Evolutionary conservation across 2,888 invertebrate genomes (phyloP), one percentile per base, ranked within the genome.

Genomic region (Rhaphigaster nebulosa): DNA sequence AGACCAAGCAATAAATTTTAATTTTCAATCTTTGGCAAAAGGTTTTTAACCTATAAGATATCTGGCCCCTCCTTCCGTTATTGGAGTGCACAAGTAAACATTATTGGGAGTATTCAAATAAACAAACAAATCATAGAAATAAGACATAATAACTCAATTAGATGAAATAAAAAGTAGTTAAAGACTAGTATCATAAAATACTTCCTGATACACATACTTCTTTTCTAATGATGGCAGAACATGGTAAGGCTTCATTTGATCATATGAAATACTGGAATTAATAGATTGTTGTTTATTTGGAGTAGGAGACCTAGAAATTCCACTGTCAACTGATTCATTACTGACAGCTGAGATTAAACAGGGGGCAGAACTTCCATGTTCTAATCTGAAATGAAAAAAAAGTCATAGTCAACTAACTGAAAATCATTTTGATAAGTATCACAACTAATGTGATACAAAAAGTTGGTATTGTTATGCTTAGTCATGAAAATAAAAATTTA

Each of bases 321-420:
- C 90, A 87, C 90, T 90, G 34, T 90, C 90, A 54, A 87, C 20
- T 29, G 90, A 90, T 70, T 90, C 90, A 90, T 90, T 87, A 87
- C 60, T 56, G 2, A 87, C 90, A 18, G 87, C 87, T 87, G 90
- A 56, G 38, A 84, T 87, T 26, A 90, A 87, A 80, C 90, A 90
- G 29, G 90, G 90, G 10, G 90, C 90, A 87, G 90, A 90, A 45
- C 38, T 90, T n/a, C 87, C 90, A 87, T 90, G 90, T 29, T 87
- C 87, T 26, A 90, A 50, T 52, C 90, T 90, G 29, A 54, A 84
- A 90, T 41, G 15, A 29, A 60, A 60, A 38, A n/a, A n/a, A 13
- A 50, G 23, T 41, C 41, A 41, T 38, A 76, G 29, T 26, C 15
- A 34, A 18, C 26, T 41, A 41, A 41, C 26, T 3, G 34, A 45